These are phyloP conservation scores for Anableps anableps DNA, from an alignment of 2,797 vertebrate genomes.

Conservation along the genomic window DNA sequence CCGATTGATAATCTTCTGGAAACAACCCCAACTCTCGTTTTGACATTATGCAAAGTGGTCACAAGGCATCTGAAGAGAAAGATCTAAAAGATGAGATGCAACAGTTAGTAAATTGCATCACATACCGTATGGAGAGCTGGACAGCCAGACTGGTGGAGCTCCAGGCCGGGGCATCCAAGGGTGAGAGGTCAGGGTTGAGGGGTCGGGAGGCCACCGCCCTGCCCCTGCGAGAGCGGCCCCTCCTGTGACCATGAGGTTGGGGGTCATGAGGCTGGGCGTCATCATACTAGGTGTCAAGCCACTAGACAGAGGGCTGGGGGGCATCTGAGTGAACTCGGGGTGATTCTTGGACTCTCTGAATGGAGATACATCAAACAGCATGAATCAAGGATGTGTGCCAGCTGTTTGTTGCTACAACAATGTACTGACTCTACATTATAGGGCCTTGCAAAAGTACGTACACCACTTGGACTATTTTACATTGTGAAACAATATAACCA, in stretches of 20 bases:
- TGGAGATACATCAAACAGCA: background rate
- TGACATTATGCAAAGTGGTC: background rate
- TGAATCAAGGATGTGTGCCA: background rate
- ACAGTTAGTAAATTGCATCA: background rate
- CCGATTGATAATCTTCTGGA: background rate
- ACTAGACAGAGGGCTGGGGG: constrained; percentile 84
- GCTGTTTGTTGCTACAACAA: background rate
- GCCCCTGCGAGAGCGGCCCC: constrained; percentile 86
- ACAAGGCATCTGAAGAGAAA: background rate
- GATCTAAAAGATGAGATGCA: constrained; percentile 4
- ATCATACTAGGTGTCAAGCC: constrained; percentile 87
- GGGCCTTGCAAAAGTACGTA: background rate
- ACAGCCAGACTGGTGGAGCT: constrained; percentile 93
- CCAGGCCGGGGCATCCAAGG: constrained; percentile 92
- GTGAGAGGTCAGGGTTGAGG: constrained; percentile 90
- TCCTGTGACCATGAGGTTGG: constrained; percentile 91
- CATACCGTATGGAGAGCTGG: constrained; percentile 91
- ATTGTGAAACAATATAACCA: background rate
- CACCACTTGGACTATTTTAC: background rate
- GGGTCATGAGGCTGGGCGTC: constrained; percentile 78
- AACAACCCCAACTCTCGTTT: background rate
- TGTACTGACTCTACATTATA: background rate
- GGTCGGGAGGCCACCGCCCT: constrained; percentile 91
- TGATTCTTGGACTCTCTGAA: constrained; percentile 94
- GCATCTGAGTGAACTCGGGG: constrained; percentile 90